Conservation (phyloP, 2,797 vertebrate genomes). For the Pagetopsis macropterus region DNA sequence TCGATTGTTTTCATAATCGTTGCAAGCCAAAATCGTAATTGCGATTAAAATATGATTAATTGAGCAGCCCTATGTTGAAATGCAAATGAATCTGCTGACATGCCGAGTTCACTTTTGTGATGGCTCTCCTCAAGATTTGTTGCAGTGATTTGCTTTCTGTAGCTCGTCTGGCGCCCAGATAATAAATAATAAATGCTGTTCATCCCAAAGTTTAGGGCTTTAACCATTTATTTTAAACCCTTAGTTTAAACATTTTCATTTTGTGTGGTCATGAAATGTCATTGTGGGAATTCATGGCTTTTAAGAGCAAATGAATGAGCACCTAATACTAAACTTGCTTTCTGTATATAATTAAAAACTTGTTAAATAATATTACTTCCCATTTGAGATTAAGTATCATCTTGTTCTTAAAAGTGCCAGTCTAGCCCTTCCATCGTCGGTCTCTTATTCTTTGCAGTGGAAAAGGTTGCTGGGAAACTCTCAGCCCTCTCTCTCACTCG, state of each 20-base stretch:
- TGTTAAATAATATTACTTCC: not conserved
- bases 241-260: no score
- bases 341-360: not conserved
- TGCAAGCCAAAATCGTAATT: no score
- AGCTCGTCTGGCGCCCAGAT: not conserved
- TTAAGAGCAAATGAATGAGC: no score
- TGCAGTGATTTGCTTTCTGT: not conserved
- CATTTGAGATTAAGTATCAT: not conserved
- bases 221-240: no score
- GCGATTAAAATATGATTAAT: no score
- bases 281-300: no score
- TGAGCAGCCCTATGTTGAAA: no score
- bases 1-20: no score
- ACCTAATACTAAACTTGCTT: not conserved
- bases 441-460: not conserved
- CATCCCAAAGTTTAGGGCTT: not conserved
- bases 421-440: not conserved
- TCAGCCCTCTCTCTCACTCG: constrained; percentile 1
- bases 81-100: not conserved
- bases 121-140: not conserved
- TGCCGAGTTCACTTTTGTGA: not conserved
- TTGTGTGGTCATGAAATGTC: no score
- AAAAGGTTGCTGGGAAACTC: constrained; percentile 42
- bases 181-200: not conserved
- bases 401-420: not conserved